Evolutionary conservation across 2,113 vertebrate species (phyloP).

Genomic region (Hiodon tergisus): DNA sequence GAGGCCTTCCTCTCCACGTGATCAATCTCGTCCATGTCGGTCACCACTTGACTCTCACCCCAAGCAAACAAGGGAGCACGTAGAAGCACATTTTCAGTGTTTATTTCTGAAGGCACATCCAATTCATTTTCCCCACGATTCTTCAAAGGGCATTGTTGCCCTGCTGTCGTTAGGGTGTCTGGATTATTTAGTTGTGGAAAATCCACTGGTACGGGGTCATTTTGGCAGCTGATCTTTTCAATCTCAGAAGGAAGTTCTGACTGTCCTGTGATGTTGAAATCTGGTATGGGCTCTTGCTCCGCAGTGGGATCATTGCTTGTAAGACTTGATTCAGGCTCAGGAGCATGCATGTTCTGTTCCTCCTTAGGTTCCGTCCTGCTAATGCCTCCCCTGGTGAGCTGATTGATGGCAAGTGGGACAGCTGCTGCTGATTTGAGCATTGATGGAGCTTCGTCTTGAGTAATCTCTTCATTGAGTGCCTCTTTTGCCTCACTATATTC

Average conservation of each 20-base stretch:
- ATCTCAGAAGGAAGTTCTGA: neutral
- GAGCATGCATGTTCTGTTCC: no score
- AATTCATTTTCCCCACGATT: constrained; percentile 22
- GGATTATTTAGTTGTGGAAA: neutral
- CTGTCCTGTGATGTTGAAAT: neutral
- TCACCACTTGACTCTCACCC: constrained; percentile 3
- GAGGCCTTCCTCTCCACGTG: constrained; percentile 25
- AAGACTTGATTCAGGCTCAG: no score
- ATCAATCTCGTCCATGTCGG: neutral
- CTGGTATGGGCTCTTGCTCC: no score
- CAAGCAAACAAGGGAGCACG: constrained; percentile 5
- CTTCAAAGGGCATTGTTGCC: constrained; percentile 16
- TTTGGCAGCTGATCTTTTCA: neutral
- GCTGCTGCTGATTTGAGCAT: constrained; percentile 15
- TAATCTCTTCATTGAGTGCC: constrained; percentile 39
- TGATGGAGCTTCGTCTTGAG: constrained; percentile 36
- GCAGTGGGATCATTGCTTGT: no score
- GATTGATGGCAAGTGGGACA: neutral
- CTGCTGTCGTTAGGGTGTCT: constrained; percentile 4
- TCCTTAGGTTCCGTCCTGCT: no score
- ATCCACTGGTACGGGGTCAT: neutral
- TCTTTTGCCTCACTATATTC: constrained; percentile 46
- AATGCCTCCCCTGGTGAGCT: neutral
- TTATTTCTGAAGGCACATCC: neutral
- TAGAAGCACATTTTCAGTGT: constrained; percentile 17